phyloP scores from a whole-genome alignment of 1,140 invertebrate species.

The Amyelois transitella region DNA sequence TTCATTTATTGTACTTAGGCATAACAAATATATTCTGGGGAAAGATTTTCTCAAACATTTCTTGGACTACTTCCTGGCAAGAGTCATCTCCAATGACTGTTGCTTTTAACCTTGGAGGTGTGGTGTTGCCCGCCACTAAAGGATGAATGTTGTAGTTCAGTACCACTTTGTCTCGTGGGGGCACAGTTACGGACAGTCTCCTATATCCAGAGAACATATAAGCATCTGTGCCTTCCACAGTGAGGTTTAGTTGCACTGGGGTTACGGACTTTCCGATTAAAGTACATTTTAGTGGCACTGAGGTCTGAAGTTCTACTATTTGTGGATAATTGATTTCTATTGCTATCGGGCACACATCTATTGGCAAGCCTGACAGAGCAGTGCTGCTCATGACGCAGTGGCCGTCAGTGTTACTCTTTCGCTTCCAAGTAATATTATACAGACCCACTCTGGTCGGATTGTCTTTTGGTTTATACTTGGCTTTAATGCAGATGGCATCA shows the following conservation, averaged over 20 bases:
- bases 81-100: slow-evolving; percentile 70
- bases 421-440: slow-evolving; percentile 85
- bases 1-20: slow-evolving; percentile 69
- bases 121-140: slow-evolving; percentile 80
- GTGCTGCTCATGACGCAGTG: slow-evolving; percentile 61
- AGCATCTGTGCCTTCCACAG: slow-evolving; percentile 87
- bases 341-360: slow-evolving; percentile 81
- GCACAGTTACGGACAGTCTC: slow-evolving; percentile 82
- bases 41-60: slow-evolving; percentile 66
- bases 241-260: slow-evolving; percentile 83
- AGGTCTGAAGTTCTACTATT: slow-evolving; percentile 82
- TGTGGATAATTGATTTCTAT: slow-evolving; percentile 84
- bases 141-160: slow-evolving; percentile 85
- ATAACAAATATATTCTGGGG: slow-evolving; percentile 71
- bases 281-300: slow-evolving; percentile 81
- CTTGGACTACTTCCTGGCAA: slow-evolving; percentile 49
- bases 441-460: slow-evolving; percentile 78
- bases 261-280: slow-evolving; percentile 83
- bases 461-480: slow-evolving; percentile 68
- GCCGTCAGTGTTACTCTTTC: slow-evolving; percentile 69
- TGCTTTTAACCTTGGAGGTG: slow-evolving; percentile 80
- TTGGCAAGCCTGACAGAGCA: slow-evolving; percentile 74
- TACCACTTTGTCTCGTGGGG: slow-evolving; percentile 77
- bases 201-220: slow-evolving; percentile 95
- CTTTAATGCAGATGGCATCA: slow-evolving; percentile 65